Evolutionary conservation across 2,888 invertebrate genomes (phyloP), one percentile per base, ranked within the genome.

Genomic region (Coleophora deauratella): DNA sequence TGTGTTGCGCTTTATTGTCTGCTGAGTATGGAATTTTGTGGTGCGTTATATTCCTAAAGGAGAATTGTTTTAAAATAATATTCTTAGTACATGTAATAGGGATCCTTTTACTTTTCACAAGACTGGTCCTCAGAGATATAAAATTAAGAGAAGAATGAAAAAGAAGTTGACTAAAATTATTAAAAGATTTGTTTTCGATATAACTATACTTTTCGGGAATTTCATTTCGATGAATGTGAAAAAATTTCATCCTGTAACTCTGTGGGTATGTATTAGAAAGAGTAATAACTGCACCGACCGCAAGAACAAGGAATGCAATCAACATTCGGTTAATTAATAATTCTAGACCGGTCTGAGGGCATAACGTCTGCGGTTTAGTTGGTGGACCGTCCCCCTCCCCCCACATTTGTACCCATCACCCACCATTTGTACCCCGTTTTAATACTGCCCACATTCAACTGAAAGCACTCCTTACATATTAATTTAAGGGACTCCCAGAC

Each of bases 281-380:
- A 56, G 52, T 51, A 66, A 65, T 68, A 66, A 63, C 64, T 66
- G 59, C 50, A 59, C 55, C 57, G 55, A 66, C 69, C 72, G 61
- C 73, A 69, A 62, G 21, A 38, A 42, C 35, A 41, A 72, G 68
- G 76, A 80, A 79, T 76, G 76, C 74, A 77, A 80, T 80, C 74
- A 77, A 63, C 72, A 77, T 81, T 74, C 64, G 61, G 73, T 77
- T 76, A 80, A 80, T 81, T 81, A 81, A 78, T 81, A 82, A 82
- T 82, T 82, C 81, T 78, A 76, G 78, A 79, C 72, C 57, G 62
- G 71, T 76, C 80, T 66, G 65, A 70, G 73, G 73, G 75, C 76
- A 68, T 78, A 77, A 79, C 80, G 79, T 74, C 79, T 79, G 80
- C 72, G 79, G 79, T 69, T 50, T 43, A 47, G 50, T 52, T 43